phyloP scores from a whole-genome alignment of 2,113 vertebrate genomes.

The Takifugu bimaculatus region DNA sequence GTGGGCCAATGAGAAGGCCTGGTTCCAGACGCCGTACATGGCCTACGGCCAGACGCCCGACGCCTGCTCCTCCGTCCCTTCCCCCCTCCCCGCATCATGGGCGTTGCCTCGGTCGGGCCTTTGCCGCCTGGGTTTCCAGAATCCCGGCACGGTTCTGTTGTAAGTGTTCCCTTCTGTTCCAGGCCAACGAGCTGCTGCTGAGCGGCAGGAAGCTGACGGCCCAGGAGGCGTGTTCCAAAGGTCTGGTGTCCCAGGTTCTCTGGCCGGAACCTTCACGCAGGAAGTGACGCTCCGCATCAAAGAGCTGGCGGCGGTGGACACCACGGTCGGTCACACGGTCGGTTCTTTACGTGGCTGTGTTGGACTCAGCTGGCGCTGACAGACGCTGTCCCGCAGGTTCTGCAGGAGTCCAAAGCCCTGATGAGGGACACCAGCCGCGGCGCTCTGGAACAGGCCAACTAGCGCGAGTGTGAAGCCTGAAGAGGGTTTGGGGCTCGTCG shows the following conservation, averaged over 20 bases:
- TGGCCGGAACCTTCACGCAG: slow-evolving; percentile 95
- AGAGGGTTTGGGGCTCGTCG: slow-evolving; percentile 92
- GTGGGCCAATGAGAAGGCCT: slow-evolving; percentile 98
- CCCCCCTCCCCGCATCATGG: slow-evolving; percentile 95
- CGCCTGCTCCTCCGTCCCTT: slow-evolving; percentile 91
- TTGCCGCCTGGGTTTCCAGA: not conserved
- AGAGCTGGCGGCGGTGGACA: slow-evolving; percentile 90
- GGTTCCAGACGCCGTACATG: slow-evolving; percentile 97
- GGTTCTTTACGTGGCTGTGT: too few relatives aligned
- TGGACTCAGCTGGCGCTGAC: not conserved
- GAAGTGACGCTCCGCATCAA: slow-evolving; percentile 96
- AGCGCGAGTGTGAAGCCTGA: slow-evolving; percentile 93
- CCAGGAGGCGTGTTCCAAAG: slow-evolving; percentile 94
- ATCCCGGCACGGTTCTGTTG: too few relatives aligned
- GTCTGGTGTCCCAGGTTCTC: slow-evolving; percentile 95
- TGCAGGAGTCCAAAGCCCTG: slow-evolving; percentile 93
- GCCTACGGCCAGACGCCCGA: slow-evolving; percentile 95
- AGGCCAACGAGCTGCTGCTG: slow-evolving; percentile 98
- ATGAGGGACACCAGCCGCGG: slow-evolving; percentile 85
- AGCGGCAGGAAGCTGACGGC: slow-evolving; percentile 94
- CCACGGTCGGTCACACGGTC: slow-evolving; percentile 77
- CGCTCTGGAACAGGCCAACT: slow-evolving; percentile 91
- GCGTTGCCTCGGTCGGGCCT: slow-evolving; percentile 85
- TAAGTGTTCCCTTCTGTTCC: not conserved
- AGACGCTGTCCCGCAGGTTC: slow-evolving; percentile 76